Evolutionary conservation across 2,113 vertebrate genomes (phyloP).

Genomic region (Ellobius talpinus): DNA sequence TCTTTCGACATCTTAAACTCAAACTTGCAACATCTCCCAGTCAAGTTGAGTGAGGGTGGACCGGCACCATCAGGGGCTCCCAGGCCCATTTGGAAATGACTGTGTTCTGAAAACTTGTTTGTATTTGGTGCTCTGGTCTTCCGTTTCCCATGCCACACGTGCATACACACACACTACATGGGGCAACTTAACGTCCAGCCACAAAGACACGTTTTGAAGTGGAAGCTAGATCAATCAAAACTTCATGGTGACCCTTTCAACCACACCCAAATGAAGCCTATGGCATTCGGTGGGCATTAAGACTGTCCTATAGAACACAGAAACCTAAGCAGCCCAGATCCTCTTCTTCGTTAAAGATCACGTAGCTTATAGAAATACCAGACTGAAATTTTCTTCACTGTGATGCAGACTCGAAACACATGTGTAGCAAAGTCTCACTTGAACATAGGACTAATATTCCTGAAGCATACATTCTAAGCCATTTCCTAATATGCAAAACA

Average conservation of each 20-base stretch:
- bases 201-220: background rate
- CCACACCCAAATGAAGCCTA: background rate
- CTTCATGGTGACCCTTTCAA: background rate
- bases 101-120: background rate
- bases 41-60: background rate
- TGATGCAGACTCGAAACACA: slow-evolving; percentile 35
- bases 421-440: slow-evolving; percentile 44
- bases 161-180: background rate
- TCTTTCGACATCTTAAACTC: background rate
- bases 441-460: slow-evolving; percentile 43
- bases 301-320: background rate
- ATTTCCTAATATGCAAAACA: slow-evolving; percentile 81
- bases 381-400: slow-evolving; percentile 71
- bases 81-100: background rate
- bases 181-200: background rate
- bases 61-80: background rate
- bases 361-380: background rate
- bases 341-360: background rate
- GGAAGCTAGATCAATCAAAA: background rate
- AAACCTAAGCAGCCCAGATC: background rate
- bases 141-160: background rate
- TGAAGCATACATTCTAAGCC: slow-evolving; percentile 66
- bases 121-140: slow-evolving; percentile 56
- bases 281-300: background rate
- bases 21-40: rapidly evolving